phyloP scores from a whole-genome alignment of 2,888 invertebrate genomes.

The Carterocephalus palaemon region DNA sequence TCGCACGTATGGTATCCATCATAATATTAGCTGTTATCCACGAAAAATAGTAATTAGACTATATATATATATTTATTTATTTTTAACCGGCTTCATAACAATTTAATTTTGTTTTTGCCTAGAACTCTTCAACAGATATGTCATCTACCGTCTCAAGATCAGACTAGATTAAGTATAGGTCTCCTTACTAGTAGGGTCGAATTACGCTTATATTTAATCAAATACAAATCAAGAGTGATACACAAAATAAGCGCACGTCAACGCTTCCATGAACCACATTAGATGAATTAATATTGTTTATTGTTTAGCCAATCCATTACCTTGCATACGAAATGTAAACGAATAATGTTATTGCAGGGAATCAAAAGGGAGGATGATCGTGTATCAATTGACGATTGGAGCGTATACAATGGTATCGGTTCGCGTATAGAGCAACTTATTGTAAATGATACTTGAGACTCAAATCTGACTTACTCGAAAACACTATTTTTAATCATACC shows the following conservation, averaged over 20 bases:
- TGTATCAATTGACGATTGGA: constrained; percentile 11
- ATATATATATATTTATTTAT: too few species aligned
- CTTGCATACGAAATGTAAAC: constrained; percentile 37
- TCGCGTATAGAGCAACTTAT: background rate
- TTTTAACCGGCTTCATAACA: too few species aligned
- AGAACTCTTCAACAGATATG: too few species aligned
- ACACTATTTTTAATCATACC: too few species aligned
- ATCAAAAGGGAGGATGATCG: constrained; percentile 1
- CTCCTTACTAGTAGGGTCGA: too few species aligned
- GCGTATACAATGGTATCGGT: background rate
- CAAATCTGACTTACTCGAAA: too few species aligned
- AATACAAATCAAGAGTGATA: too few species aligned
- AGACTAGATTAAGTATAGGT: too few species aligned
- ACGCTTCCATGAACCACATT: constrained; percentile 16
- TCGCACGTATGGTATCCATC: background rate
- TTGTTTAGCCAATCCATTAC: constrained; percentile 53
- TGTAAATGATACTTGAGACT: too few species aligned
- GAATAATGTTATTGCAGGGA: constrained; percentile 35
- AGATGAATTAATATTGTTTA: constrained; percentile 38
- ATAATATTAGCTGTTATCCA: constrained; percentile 3
- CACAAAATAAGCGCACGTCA: constrained; percentile 1
- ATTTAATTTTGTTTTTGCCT: too few species aligned
- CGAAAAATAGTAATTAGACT: constrained; percentile 1
- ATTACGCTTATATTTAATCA: too few species aligned
- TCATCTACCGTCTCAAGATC: too few species aligned